Evolutionary conservation across 2,888 invertebrate species (phyloP).

Genomic region (Meloe dianella): DNA sequence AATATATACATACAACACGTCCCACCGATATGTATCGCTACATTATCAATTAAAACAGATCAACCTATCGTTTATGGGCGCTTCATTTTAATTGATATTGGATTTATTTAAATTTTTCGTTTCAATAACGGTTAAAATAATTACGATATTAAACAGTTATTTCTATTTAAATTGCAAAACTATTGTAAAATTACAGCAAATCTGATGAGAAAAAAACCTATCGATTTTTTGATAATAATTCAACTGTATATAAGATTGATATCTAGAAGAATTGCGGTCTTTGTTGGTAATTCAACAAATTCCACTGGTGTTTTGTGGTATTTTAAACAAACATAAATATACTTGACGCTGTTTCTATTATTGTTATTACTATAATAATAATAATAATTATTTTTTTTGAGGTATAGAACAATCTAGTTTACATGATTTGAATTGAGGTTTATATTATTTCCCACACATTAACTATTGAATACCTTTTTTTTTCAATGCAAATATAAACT

Average conservation of each 20-base stretch:
- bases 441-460: slow-evolving; percentile 1
- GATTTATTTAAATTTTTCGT: no score
- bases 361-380: no score
- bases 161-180: neutral
- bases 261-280: neutral
- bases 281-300: neutral
- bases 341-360: neutral
- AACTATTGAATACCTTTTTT: slow-evolving; percentile 7
- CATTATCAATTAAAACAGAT: neutral
- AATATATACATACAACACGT: neutral
- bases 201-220: neutral
- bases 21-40: neutral
- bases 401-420: neutral
- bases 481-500: neutral
- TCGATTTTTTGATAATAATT: neutral
- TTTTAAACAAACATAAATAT: neutral
- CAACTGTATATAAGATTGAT: neutral
- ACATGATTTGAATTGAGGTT: neutral
- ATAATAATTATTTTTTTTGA: no score
- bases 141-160: slow-evolving; percentile 8
- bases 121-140: slow-evolving; percentile 4
- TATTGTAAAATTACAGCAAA: neutral
- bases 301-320: neutral
- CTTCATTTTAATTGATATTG: neutral
- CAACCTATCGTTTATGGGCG: neutral